These are phyloP conservation scores for Sarcophilus harrisii DNA, from an alignment of 2,797 vertebrate species.

Conservation along the genomic window DNA sequence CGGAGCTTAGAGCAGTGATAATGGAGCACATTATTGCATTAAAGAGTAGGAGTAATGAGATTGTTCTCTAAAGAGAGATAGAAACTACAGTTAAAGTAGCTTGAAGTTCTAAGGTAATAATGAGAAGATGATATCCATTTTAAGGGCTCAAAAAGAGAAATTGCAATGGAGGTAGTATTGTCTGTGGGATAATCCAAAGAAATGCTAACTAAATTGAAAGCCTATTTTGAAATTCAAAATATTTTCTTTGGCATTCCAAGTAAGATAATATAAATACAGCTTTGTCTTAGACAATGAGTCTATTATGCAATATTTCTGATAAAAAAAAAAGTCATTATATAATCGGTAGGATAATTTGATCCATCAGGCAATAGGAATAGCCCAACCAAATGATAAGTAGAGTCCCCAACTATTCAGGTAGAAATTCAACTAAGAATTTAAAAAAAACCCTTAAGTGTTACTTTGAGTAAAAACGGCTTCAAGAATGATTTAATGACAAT, in stretches of 20 bases:
- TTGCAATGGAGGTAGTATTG: neutral
- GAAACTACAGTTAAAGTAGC: slow-evolving; percentile 2
- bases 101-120: neutral
- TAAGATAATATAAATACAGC: neutral
- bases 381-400: neutral
- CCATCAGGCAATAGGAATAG: neutral
- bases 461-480: neutral
- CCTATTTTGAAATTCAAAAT: neutral
- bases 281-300: neutral
- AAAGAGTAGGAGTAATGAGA: neutral
- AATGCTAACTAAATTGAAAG: slow-evolving; percentile 5
- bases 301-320: neutral
- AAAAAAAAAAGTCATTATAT: neutral
- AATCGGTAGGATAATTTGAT: neutral
- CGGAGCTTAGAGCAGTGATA: neutral
- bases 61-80: slow-evolving; percentile 35
- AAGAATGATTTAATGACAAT: neutral
- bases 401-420: neutral
- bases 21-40: neutral
- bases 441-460: neutral
- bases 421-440: neutral
- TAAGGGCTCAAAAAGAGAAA: neutral
- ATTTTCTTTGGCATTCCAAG: neutral
- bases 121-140: neutral
- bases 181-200: neutral